Conservation (phyloP, 1,140 invertebrate species). For the Lordiphosa collinella region DNA sequence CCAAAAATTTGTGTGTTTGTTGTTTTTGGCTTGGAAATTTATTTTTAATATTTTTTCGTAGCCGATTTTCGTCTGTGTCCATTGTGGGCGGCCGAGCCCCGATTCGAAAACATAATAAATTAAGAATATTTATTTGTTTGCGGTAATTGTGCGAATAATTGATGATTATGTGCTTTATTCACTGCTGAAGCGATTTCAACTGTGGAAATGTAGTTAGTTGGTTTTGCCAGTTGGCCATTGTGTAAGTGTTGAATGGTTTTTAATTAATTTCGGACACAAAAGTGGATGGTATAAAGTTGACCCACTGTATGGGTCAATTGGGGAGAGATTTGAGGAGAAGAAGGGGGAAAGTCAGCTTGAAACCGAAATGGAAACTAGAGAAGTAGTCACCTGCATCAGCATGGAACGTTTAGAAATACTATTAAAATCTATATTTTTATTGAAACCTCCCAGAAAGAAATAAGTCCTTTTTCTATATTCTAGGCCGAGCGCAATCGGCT, state of each 20-base stretch:
- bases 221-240: constrained; percentile 16
- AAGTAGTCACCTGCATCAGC: background rate
- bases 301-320: constrained; percentile 26
- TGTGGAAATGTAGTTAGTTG: too few relatives aligned
- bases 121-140: constrained; percentile 76
- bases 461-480: too few relatives aligned
- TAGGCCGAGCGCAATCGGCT: too few relatives aligned
- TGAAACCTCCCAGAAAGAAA: too few relatives aligned
- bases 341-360: background rate
- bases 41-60: constrained; percentile 70
- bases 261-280: constrained; percentile 56
- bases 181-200: constrained; percentile 18
- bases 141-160: constrained; percentile 75
- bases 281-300: constrained; percentile 52
- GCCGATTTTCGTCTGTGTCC: constrained; percentile 44
- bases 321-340: background rate
- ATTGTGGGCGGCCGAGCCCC: constrained; percentile 54
- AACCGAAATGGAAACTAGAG: constrained; percentile 2
- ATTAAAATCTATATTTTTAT: too few relatives aligned
- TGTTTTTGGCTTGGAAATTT: constrained; percentile 56
- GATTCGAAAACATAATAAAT: constrained; percentile 70
- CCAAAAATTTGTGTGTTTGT: constrained; percentile 36
- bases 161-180: constrained; percentile 65
- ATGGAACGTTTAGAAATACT: too few relatives aligned
- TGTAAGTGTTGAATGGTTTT: constrained; percentile 47